Evolutionary conservation across 2,888 invertebrate species (phyloP), one percentile per base, ranked within the genome.

Genomic region (Drosophila peninsularis): DNA sequence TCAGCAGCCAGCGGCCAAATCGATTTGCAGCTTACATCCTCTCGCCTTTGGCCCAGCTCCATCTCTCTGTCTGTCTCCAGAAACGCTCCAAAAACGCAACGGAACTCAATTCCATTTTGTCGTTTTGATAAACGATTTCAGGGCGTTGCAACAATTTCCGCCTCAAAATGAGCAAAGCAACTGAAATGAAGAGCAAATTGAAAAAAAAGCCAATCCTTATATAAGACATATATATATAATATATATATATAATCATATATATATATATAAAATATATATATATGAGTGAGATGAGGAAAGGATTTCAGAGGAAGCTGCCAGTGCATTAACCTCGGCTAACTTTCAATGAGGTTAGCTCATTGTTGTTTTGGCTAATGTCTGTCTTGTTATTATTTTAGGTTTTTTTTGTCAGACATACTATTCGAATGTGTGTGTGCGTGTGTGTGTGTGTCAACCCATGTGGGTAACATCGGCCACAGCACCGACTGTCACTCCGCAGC

Each of bases 121-220:
- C 85, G 78, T 88, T 90, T 83, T 88, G 88, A 90, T 89, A 90
- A 88, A 90, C 90, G 90, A 90, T 90, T 90, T 74, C 81, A 75
- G 88, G 90, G 88, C 88, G 88, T 88, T 88, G 88, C 88, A 88
- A 88, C 90, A 90, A 90, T 89, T 89, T 88, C 88, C 88, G 90
- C 89, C 85, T 80, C 70, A 80, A 88, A 90, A 87, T 80, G 85
- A 88, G 71, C 69, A 60, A 62, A 69, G 39, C 62, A 34, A 30
- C 75, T 62, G 66, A 77, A 88, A 80, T 75, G 75, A 78, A 73
- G 79, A 65, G 89, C 82, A 84, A 89, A 89, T 83, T 88, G 87
- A 86, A 83, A 83, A 75, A 54, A 62, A 37, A 27, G n/a, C n/a
- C n/a, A 45, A 30, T 45, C 24, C 49, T 47, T 44, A 42, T 54